Conservation (phyloP, 2,797 vertebrate species). For the Urosaurus nigricauda region DNA sequence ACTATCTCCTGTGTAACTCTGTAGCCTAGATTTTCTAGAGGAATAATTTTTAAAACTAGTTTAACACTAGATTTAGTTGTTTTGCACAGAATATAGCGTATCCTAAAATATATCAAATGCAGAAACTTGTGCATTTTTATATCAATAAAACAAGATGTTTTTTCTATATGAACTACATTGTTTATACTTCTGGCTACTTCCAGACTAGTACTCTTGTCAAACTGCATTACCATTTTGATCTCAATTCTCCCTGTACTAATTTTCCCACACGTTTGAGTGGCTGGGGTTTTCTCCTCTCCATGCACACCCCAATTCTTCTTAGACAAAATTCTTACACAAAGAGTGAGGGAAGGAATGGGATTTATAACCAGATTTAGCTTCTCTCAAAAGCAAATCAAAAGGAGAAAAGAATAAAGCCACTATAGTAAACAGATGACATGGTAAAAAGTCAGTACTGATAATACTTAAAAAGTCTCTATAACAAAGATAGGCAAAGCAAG, state of each 20-base stretch:
- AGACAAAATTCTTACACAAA: not conserved
- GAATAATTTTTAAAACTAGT: not conserved
- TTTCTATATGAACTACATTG: not conserved
- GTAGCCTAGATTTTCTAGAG: not conserved
- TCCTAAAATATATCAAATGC: not conserved
- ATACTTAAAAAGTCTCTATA: not conserved
- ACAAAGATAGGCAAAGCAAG: not conserved
- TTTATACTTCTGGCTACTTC: not conserved
- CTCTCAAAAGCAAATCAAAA: not conserved
- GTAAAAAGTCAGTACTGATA: not conserved
- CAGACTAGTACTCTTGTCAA: not conserved
- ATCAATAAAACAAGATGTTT: not conserved
- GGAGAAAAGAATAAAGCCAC: not conserved
- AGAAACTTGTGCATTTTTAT: not conserved
- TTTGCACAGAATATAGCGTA: not conserved
- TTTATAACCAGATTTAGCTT: not conserved
- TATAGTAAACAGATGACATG: not conserved
- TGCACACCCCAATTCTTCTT: not conserved
- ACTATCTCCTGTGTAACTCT: not conserved
- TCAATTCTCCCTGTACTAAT: not conserved
- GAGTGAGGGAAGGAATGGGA: too few species aligned
- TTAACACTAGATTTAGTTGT: not conserved
- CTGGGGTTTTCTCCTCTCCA: not conserved
- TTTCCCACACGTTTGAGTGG: not conserved
- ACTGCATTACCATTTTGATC: not conserved